These are phyloP conservation scores for Ornithoptera priamus DNA, from an alignment of 2,888 invertebrate species.

Conservation along the genomic window DNA sequence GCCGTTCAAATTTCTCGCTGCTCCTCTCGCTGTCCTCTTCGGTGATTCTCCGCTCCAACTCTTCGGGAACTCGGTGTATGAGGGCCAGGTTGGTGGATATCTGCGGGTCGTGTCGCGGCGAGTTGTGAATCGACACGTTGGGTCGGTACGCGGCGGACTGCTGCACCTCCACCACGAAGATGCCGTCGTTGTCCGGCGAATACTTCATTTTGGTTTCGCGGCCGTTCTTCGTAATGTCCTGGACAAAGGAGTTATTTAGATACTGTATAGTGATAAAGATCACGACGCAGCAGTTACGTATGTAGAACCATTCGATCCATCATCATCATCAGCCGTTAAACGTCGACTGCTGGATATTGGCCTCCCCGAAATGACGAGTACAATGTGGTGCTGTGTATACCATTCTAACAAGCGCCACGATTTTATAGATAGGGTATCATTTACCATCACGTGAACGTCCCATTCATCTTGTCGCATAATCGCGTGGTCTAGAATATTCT, in stretches of 20 bases:
- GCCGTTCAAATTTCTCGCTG: constrained; percentile 57
- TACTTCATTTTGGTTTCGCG: constrained; percentile 88
- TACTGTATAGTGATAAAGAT: background rate
- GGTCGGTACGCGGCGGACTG: constrained; percentile 68
- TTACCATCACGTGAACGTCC: too few relatives aligned
- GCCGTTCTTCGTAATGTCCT: constrained; percentile 86
- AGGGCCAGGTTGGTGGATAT: constrained; percentile 74
- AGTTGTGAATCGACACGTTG: constrained; percentile 57
- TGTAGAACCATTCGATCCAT: too few relatives aligned
- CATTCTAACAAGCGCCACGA: too few relatives aligned
- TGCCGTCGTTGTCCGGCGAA: constrained; percentile 85
- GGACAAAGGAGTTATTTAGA: constrained; percentile 42
- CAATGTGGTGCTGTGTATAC: too few relatives aligned
- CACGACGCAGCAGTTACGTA: too few relatives aligned
- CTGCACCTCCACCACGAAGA: constrained; percentile 86
- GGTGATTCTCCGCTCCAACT: constrained; percentile 53
- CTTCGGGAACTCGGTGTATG: constrained; percentile 69
- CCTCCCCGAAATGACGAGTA: too few relatives aligned
- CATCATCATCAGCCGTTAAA: too few relatives aligned
- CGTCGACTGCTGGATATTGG: too few relatives aligned
- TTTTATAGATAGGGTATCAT: too few relatives aligned
- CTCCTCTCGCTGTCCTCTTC: constrained; percentile 63
- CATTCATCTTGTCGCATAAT: too few relatives aligned
- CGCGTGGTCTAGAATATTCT: too few relatives aligned
- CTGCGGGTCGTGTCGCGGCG: constrained; percentile 63